Evolutionary conservation across 2,888 invertebrate genomes (phyloP), one percentile per base, ranked within the genome.

Genomic region (Norana najaformis): DNA sequence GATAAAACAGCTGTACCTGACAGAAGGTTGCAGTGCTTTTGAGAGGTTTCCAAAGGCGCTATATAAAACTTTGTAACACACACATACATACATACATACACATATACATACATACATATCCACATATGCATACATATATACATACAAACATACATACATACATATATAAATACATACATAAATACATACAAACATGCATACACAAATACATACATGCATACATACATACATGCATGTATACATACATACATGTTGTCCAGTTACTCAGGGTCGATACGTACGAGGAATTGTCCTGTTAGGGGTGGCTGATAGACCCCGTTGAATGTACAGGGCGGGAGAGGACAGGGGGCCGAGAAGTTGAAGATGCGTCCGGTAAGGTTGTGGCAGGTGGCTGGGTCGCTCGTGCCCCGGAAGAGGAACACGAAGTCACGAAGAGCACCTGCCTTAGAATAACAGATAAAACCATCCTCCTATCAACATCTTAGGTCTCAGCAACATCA

Each of bases 281-380:
- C 95, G 92, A 93, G 93, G 91, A 94, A 95, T 36, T 93, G 89
- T 35, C 94, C 94, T 82, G 91, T 47, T 0, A 94, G 93, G 88
- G 90, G 88, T n/a, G 93, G 94, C 91, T 93, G 93, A 91, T 93
- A 93, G 30, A 92, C 92, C 23, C 93, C 93, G 92, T 94, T 93
- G 90, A 94, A 94, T 14, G 94, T 92, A 90, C 94, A 94, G 0
- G 89, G 91, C 13, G 91, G 41, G 23, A 92, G 90, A 2, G 90
- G 90, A 91, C 93, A 94, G 30, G 91, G 38, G 0, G 92, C 91
- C 16, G 91, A 91, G 89, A 93, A 93, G 91, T 94, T 93, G 90
- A 94, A 93, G 90, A 95, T 89, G 14, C 91, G 41, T 23, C 90
- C 53, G 11, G 94, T 93, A 18, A 91, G 88, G 34, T 89, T 47